These are phyloP conservation scores for Hyalella azteca DNA, from an alignment of 2,888 invertebrate species.

Conservation along the genomic window DNA sequence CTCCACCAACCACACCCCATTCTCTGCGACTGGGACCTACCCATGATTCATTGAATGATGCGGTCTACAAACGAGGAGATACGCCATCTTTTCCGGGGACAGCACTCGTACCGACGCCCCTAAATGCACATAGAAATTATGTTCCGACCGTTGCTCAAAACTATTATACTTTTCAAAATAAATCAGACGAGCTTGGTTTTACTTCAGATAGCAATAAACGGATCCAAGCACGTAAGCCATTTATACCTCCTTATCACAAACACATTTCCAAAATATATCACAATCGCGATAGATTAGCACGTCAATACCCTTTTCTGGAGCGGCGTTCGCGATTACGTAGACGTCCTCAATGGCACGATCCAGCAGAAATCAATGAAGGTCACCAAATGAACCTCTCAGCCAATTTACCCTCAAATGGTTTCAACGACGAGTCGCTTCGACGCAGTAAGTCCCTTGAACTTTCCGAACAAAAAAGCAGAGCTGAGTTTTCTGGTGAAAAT, in stretches of 20 bases:
- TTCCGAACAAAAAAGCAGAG: no score
- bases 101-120: background rate
- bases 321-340: background rate
- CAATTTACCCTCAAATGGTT: no score
- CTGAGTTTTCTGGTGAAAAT: no score
- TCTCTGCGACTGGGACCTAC: background rate
- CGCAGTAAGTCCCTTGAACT: no score
- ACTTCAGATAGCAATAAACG: background rate
- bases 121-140: background rate
- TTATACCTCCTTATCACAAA: background rate
- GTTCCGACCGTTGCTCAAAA: background rate
- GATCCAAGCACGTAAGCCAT: background rate
- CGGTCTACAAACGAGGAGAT: background rate
- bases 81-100: background rate
- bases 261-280: background rate
- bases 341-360: background rate
- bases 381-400: no score
- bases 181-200: no score
- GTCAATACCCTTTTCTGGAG: background rate
- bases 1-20: constrained; percentile 7
- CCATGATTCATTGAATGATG: background rate
- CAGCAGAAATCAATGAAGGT: background rate
- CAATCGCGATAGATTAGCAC: background rate
- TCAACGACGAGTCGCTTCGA: no score
- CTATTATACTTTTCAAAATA: no score